phyloP scores from a whole-genome alignment of 2,888 invertebrate species.

The Thera britannica region DNA sequence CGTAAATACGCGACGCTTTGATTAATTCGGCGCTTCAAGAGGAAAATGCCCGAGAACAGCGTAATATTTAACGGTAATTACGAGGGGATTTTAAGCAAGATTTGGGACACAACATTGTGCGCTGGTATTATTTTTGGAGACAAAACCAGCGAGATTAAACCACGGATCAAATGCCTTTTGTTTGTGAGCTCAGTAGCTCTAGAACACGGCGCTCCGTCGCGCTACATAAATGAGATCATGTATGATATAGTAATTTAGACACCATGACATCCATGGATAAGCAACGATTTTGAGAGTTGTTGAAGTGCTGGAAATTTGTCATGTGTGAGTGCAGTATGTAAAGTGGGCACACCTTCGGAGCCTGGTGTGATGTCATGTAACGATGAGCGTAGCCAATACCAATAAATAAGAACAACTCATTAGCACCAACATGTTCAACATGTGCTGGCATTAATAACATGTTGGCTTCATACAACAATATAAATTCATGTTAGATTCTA shows the following conservation, averaged over 20 bases:
- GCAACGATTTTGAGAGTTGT: constrained; percentile 43
- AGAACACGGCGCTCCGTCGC: constrained; percentile 55
- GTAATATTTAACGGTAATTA: constrained; percentile 43
- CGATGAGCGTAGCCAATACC: constrained; percentile 54
- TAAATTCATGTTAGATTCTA: constrained; percentile 46
- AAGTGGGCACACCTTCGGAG: constrained; percentile 58
- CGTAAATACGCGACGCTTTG: constrained; percentile 19
- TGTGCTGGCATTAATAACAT: constrained; percentile 42
- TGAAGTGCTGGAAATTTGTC: constrained; percentile 46
- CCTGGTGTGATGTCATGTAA: constrained; percentile 58
- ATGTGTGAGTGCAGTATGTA: constrained; percentile 62
- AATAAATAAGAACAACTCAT: constrained; percentile 48
- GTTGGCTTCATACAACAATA: constrained; percentile 47
- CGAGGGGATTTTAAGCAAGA: constrained; percentile 38
- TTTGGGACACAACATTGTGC: constrained; percentile 40
- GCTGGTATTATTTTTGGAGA: constrained; percentile 35
- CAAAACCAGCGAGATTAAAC: constrained; percentile 43
- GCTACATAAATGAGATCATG: constrained; percentile 52
- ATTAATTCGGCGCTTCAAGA: constrained; percentile 37
- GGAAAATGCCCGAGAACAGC: constrained; percentile 34
- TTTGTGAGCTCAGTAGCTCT: constrained; percentile 33
- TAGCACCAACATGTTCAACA: constrained; percentile 49
- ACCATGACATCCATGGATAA: constrained; percentile 52
- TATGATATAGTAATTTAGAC: constrained; percentile 38
- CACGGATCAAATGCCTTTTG: constrained; percentile 42